Conservation (phyloP, 2,113 vertebrate species). For the Chionis minor region DNA sequence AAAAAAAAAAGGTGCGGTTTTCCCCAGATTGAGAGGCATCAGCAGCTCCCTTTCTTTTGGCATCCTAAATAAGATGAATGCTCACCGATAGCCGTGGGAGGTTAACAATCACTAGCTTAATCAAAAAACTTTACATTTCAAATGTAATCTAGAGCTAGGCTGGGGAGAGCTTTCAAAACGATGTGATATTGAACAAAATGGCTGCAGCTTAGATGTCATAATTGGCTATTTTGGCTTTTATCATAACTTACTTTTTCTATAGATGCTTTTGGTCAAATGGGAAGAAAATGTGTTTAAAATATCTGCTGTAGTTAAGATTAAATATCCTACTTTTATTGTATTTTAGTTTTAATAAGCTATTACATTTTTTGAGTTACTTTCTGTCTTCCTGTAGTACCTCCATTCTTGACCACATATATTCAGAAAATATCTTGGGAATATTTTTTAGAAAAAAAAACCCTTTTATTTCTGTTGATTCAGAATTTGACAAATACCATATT, state of each 20-base stretch:
- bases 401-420: background rate
- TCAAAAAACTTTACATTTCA: slow-evolving; percentile 65
- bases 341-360: background rate
- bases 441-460: background rate
- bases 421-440: background rate
- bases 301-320: background rate
- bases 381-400: background rate
- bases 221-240: background rate
- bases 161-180: background rate
- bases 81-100: slow-evolving; percentile 14
- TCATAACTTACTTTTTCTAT: background rate
- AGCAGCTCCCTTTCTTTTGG: background rate
- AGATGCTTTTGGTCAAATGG: background rate
- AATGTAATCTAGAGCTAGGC: slow-evolving; percentile 51
- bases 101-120: slow-evolving; percentile 31
- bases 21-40: background rate
- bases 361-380: background rate
- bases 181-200: background rate
- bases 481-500: background rate
- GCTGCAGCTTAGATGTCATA: background rate
- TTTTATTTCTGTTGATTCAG: background rate
- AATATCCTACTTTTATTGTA: background rate
- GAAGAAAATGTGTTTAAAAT: background rate
- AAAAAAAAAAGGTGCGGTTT: background rate
- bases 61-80: background rate